Percentiles rank a stretch among this genome's conserved stretches.
Evolutionary conservation across 2,888 invertebrate genomes (phyloP).

Genomic region (Formica aserva): DNA sequence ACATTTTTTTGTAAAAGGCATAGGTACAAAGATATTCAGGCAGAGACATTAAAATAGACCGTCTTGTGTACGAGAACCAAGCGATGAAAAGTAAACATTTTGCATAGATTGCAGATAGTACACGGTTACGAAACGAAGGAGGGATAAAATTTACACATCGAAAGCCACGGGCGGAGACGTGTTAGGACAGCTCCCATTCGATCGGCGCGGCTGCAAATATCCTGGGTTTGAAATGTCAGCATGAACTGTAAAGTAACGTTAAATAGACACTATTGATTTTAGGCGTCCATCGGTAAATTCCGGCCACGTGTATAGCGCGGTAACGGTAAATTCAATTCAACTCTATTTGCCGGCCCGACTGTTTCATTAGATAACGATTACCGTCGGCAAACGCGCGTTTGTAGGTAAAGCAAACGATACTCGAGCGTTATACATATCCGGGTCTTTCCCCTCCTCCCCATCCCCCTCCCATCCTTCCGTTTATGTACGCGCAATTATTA

Average conservation of each 20-base stretch:
- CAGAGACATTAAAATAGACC: too few species aligned
- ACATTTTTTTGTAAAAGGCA: too few species aligned
- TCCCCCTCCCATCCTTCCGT: slow-evolving; percentile 10
- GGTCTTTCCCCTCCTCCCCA: slow-evolving; percentile 1
- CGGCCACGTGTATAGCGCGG: neutral
- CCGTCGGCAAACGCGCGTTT: slow-evolving; percentile 56
- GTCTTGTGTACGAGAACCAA: neutral
- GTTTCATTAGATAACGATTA: slow-evolving; percentile 67
- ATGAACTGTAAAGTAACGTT: slow-evolving; percentile 20
- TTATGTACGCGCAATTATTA: slow-evolving; percentile 67
- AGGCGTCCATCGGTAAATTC: slow-evolving; percentile 32
- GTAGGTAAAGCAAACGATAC: slow-evolving; percentile 62
- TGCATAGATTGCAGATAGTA: neutral
- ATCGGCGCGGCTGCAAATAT: neutral
- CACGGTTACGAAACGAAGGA: neutral
- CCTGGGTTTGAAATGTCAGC: slow-evolving; percentile 15
- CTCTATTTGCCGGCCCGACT: slow-evolving; percentile 37
- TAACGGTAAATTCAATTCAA: slow-evolving; percentile 56
- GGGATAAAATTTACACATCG: neutral
- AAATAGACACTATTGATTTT: slow-evolving; percentile 40
- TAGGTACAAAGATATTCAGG: too few species aligned
- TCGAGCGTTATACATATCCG: slow-evolving; percentile 54
- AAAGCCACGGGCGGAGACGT: neutral
- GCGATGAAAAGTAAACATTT: neutral
- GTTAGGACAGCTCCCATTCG: neutral